Evolutionary conservation across 2,113 vertebrate species (phyloP).

Genomic region (Rhegmatorhina hoffmannsi): DNA sequence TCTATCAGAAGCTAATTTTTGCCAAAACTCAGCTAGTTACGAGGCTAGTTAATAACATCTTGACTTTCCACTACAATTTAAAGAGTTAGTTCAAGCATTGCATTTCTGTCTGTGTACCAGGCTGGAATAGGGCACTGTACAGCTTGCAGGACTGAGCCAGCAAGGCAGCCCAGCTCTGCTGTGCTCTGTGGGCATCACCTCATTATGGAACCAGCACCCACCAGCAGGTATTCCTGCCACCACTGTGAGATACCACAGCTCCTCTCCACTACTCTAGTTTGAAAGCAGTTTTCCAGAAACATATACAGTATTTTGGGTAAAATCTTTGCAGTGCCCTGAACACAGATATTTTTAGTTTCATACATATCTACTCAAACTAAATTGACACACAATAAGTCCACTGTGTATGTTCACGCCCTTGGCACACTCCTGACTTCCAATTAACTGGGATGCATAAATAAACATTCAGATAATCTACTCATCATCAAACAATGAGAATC

Average conservation of each 20-base stretch:
- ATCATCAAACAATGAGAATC: neutral
- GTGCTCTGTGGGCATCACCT: neutral
- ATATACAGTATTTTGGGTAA: neutral
- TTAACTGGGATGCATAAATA: neutral
- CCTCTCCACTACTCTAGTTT: neutral
- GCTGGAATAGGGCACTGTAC: neutral
- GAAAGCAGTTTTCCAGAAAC: neutral
- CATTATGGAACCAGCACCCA: neutral
- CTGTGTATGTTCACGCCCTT: neutral
- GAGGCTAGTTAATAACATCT: neutral
- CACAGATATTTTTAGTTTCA: rapidly evolving
- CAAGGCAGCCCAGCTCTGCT: neutral
- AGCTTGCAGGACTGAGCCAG: neutral
- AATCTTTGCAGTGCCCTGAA: neutral
- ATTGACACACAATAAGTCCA: rapidly evolving
- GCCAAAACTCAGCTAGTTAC: neutral
- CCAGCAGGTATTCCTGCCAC: neutral
- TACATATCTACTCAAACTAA: neutral
- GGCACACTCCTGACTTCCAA: neutral
- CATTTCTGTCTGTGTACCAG: neutral
- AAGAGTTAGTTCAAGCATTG: no score
- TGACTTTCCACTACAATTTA: neutral
- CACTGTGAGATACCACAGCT: neutral
- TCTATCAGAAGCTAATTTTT: neutral
- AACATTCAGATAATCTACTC: neutral